Evolutionary conservation across 2,113 vertebrate genomes (phyloP).

Genomic region (Eulacestoma nigropectus): DNA sequence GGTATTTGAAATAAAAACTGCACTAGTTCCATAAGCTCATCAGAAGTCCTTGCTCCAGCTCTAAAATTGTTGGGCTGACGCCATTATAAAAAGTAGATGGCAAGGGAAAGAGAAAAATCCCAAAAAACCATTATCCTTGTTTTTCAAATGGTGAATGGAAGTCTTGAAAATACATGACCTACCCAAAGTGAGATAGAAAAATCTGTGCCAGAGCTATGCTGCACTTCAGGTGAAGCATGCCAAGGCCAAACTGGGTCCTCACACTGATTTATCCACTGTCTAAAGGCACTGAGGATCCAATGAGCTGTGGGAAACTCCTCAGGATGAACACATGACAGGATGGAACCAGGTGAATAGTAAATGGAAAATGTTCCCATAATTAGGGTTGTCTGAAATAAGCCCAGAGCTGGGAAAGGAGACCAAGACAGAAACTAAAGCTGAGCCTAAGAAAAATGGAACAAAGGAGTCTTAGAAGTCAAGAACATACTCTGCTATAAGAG

Average conservation of each 20-base stretch:
- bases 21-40: neutral
- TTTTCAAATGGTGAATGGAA: neutral
- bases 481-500: neutral
- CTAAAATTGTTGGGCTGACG: neutral
- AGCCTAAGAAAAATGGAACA: neutral
- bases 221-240: rapidly evolving
- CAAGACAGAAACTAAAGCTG: neutral
- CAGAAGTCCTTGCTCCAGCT: neutral
- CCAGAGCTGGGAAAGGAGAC: neutral
- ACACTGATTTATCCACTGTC: neutral
- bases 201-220: neutral
- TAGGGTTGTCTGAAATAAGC: neutral
- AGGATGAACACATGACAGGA: neutral
- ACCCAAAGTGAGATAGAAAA: neutral
- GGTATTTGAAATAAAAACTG: neutral
- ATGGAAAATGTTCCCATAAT: neutral
- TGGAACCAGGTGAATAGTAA: neutral
- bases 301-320: neutral
- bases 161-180: neutral
- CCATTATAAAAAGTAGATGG: neutral
- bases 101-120: neutral
- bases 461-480: neutral
- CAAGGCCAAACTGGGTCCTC: neutral
- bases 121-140: neutral
- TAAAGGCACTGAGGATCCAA: neutral